phyloP scores from a whole-genome alignment of 2,797 vertebrate genomes.

The Intellagama lesueurii region DNA sequence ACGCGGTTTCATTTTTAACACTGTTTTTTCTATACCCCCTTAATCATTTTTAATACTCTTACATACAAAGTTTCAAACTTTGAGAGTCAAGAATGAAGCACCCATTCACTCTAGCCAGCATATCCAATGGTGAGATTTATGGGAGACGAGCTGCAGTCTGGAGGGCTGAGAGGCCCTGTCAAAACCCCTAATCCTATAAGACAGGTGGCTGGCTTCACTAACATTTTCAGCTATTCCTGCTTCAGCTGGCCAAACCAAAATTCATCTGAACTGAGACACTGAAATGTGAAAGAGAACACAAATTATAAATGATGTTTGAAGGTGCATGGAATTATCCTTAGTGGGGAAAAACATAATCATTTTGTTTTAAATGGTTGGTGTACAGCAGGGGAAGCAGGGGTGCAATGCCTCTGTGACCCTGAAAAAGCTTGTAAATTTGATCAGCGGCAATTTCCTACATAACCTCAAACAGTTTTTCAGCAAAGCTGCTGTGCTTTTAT shows the following conservation, averaged over 20 bases:
- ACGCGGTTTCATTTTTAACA: too few relatives aligned
- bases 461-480: constrained; percentile 35
- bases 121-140: too few relatives aligned
- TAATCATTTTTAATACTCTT: too few relatives aligned
- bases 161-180: not conserved
- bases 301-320: not conserved
- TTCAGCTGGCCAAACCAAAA: not conserved
- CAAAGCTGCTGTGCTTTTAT: constrained; percentile 20
- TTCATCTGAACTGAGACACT: not conserved
- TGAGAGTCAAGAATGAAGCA: too few relatives aligned
- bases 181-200: not conserved
- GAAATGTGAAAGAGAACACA: not conserved
- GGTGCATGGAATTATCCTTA: constrained; percentile 12
- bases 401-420: not conserved
- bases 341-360: not conserved
- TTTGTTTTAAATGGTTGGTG: too few relatives aligned
- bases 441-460: not conserved
- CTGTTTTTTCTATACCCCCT: too few relatives aligned
- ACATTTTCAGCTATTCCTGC: not conserved
- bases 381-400: too few relatives aligned
- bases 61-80: too few relatives aligned
- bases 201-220: not conserved
- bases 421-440: constrained; percentile 47
- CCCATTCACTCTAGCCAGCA: too few relatives aligned
- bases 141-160: too few relatives aligned